A percentile compares a stretch with the other conserved stretches of the same genome.
Evolutionary conservation across 2,113 vertebrate genomes (phyloP).

Genomic region (Megalops atlanticus): DNA sequence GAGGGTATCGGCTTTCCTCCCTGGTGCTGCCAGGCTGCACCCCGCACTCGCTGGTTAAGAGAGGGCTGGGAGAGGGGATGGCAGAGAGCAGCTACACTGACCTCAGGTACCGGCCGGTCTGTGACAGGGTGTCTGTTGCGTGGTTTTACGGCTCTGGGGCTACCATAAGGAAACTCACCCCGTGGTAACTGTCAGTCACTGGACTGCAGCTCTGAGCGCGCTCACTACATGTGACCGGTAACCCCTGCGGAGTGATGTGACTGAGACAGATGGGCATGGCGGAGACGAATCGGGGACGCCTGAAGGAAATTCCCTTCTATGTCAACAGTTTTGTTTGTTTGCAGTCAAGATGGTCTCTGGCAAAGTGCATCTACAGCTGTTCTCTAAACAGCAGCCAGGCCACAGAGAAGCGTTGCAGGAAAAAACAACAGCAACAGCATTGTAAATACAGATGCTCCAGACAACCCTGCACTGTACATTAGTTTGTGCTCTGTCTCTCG

Average conservation of each 20-base stretch:
- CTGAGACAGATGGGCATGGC: not conserved
- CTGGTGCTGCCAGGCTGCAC: constrained; percentile 13
- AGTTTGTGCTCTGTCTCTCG: not conserved
- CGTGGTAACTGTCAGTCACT: not conserved
- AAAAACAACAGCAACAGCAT: not conserved
- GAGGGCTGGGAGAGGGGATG: not conserved
- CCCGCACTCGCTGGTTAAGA: not conserved
- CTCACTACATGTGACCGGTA: not conserved
- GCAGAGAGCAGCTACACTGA: not conserved
- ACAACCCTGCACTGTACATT: not conserved
- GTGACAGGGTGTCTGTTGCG: constrained; percentile 16
- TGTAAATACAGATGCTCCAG: not conserved
- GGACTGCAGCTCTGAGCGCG: not conserved
- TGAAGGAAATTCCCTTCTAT: not conserved
- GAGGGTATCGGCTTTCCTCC: constrained; percentile 41
- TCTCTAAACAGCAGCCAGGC: not conserved
- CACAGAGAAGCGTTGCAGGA: not conserved
- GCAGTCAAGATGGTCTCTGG: not conserved
- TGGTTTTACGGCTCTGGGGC: not conserved
- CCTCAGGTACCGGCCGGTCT: not conserved
- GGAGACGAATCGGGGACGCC: not conserved
- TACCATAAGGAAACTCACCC: not conserved
- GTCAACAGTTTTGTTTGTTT: not conserved
- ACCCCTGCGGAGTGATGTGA: not conserved
- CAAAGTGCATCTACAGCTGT: not conserved